Evolutionary conservation across 2,797 vertebrate genomes (phyloP).

Genomic region (Dendrocincla tyrannina): DNA sequence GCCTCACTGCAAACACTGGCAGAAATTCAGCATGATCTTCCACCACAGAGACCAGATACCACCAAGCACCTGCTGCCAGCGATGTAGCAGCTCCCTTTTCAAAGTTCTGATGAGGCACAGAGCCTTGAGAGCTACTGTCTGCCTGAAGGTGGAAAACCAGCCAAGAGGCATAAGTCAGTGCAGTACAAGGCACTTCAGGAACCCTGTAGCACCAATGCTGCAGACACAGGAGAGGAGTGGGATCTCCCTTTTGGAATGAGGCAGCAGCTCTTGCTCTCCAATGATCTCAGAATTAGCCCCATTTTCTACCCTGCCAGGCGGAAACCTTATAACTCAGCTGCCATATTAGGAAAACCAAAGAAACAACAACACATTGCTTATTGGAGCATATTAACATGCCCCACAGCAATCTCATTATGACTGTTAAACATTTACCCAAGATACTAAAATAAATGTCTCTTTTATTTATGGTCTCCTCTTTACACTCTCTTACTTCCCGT

Average conservation of each 20-base stretch:
- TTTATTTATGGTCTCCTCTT: not conserved
- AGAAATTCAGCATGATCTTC: not conserved
- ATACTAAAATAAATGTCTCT: not conserved
- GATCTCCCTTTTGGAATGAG: not conserved
- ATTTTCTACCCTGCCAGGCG: not conserved
- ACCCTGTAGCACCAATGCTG: not conserved
- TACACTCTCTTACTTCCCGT: not conserved
- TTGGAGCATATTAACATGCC: not conserved
- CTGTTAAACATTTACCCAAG: slow-evolving; percentile 24
- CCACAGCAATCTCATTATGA: not conserved
- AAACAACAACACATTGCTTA: not conserved
- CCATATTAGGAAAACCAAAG: not conserved
- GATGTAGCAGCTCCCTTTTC: not conserved
- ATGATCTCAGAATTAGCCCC: not conserved
- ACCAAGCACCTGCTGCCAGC: fast-evolving
- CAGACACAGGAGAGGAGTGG: not conserved
- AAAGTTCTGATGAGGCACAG: not conserved
- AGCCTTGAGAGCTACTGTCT: not conserved
- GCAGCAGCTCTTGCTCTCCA: not conserved
- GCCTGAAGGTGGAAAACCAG: not conserved
- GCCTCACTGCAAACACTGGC: not conserved
- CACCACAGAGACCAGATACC: not conserved
- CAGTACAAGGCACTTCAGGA: fast-evolving
- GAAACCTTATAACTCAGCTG: not conserved
- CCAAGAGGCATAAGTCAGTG: not conserved